A percentile compares a stretch with the other conserved stretches of the same genome.
phyloP scores from a whole-genome alignment of 2,113 vertebrate genomes.

The Nothoprocta perdicaria region DNA sequence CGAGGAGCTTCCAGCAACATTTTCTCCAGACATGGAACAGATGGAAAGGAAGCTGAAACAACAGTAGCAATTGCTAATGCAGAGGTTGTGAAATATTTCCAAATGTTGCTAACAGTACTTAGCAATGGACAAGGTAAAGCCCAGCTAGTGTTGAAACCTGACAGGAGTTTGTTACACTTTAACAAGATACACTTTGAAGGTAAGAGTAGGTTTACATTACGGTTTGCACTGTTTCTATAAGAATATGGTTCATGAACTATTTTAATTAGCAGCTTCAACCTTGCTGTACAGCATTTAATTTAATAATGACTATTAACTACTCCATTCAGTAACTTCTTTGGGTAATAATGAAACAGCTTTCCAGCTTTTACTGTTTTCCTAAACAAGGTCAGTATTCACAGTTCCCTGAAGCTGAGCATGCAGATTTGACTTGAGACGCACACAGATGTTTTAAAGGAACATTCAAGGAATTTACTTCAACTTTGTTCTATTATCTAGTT shows the following conservation, averaged over 20 bases:
- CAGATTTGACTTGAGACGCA: neutral
- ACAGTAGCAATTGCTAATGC: neutral
- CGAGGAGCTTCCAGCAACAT: neutral
- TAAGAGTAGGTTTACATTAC: accelerated
- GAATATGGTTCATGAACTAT: neutral
- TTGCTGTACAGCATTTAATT: neutral
- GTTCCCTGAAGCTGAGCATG: neutral
- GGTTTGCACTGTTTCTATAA: neutral
- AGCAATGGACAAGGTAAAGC: neutral
- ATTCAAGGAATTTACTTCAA: neutral
- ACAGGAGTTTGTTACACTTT: neutral
- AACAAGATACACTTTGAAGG: neutral
- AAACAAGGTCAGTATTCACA: neutral
- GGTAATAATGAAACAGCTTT: neutral
- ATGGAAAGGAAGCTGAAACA: conserved; percentile 1
- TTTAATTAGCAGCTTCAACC: neutral
- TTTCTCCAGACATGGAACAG: neutral
- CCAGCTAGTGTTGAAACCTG: neutral
- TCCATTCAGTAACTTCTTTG: neutral
- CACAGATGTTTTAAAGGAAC: neutral
- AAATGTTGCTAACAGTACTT: neutral
- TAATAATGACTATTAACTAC: neutral
- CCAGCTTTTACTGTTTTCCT: neutral
- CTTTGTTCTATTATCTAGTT: neutral
- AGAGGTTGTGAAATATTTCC: neutral